Percentiles rank a stretch among this genome's conserved stretches.
Conservation (phyloP, 2,797 vertebrate genomes). For the Megalops cyprinoides region DNA sequence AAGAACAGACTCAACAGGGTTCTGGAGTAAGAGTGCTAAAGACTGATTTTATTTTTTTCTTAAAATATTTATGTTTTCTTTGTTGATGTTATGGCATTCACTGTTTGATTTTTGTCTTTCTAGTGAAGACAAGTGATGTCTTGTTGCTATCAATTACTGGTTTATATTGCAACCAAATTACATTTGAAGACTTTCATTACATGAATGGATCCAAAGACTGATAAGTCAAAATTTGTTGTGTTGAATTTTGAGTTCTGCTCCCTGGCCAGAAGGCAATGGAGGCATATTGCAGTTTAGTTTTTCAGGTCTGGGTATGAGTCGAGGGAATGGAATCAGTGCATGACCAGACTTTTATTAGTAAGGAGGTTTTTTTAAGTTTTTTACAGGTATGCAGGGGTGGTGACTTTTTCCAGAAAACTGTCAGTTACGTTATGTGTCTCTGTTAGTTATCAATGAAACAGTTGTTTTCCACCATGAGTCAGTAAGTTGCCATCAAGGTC, state of each 20-base stretch:
- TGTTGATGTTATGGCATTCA: not conserved
- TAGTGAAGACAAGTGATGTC: constrained; percentile 27
- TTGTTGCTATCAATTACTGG: constrained; percentile 51
- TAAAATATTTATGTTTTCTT: constrained; percentile 7
- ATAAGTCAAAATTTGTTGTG: constrained; percentile 24
- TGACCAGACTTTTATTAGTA: not conserved
- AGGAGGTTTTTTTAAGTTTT: not conserved
- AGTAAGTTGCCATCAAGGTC: not conserved
- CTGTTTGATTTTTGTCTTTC: not conserved
- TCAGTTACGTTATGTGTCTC: not conserved
- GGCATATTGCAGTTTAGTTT: too few species aligned
- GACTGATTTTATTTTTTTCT: not conserved
- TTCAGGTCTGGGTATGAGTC: not conserved
- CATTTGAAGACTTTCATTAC: constrained; percentile 49
- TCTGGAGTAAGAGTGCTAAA: not conserved
- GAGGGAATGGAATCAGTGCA: not conserved
- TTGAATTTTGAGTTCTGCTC: not conserved
- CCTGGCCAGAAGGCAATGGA: not conserved
- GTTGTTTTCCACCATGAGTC: not conserved
- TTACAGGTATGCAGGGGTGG: too few species aligned
- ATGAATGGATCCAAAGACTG: constrained; percentile 49
- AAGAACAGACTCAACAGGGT: too few species aligned
- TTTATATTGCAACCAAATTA: constrained; percentile 71
- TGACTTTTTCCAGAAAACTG: not conserved
- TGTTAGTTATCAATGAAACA: not conserved